Evolutionary conservation across 2,888 invertebrate genomes (phyloP).

Genomic region (Drosophila macrospina): DNA sequence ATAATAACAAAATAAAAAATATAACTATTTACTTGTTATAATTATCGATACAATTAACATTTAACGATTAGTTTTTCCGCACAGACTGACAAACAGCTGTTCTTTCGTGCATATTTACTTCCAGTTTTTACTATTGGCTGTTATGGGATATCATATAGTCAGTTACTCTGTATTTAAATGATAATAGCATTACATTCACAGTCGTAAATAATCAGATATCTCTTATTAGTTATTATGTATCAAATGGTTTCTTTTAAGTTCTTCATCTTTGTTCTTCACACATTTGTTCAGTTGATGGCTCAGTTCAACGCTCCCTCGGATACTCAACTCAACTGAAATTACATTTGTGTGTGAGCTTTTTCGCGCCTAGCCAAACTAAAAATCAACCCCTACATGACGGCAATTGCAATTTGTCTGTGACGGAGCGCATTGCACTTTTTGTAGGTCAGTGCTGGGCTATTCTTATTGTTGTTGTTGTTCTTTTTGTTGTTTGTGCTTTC

Average conservation of each 20-base stretch:
- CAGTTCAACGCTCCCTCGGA: slow-evolving; percentile 37
- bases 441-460: slow-evolving; percentile 69
- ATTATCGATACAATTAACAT: too few relatives aligned
- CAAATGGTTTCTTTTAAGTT: slow-evolving; percentile 6
- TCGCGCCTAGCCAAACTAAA: slow-evolving; percentile 45
- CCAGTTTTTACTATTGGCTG: background rate
- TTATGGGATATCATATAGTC: background rate
- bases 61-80: background rate
- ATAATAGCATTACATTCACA: background rate
- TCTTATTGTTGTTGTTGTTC: slow-evolving; percentile 20
- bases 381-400: slow-evolving; percentile 60
- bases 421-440: slow-evolving; percentile 75
- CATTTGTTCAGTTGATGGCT: slow-evolving; percentile 10
- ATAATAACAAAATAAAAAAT: too few relatives aligned
- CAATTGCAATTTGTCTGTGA: slow-evolving; percentile 42
- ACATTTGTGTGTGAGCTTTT: slow-evolving; percentile 22
- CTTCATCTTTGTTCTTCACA: background rate
- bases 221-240: background rate
- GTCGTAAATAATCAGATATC: background rate
- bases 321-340: slow-evolving; percentile 13
- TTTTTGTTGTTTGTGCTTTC: slow-evolving; percentile 34
- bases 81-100: background rate
- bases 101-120: background rate
- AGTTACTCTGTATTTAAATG: background rate
- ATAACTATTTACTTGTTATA: too few relatives aligned